These are phyloP conservation scores for Laupala kohalensis DNA, from an alignment of 1,140 invertebrate species.

Conservation along the genomic window DNA sequence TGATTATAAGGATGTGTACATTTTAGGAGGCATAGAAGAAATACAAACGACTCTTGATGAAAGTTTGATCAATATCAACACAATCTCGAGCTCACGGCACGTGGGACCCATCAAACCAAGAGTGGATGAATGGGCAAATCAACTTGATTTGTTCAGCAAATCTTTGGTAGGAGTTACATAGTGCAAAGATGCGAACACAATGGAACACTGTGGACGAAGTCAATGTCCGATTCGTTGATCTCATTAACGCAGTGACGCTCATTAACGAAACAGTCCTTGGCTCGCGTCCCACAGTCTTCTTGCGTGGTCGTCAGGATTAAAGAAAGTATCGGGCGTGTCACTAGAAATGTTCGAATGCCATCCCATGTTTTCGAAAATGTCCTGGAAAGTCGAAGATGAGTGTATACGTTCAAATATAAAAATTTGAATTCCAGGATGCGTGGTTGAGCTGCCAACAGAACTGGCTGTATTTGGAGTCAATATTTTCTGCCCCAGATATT, in stretches of 20 bases:
- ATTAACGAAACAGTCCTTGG: too few species aligned
- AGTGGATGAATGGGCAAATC: constrained; percentile 65
- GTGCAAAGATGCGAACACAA: too few species aligned
- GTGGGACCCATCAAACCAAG: constrained; percentile 65
- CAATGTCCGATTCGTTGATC: not conserved
- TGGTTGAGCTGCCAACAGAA: constrained; percentile 72
- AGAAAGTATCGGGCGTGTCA: too few species aligned
- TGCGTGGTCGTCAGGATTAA: too few species aligned
- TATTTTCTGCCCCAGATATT: constrained; percentile 80
- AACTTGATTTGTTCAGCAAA: constrained; percentile 58
- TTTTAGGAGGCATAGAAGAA: constrained; percentile 70
- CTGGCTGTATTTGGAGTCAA: constrained; percentile 77
- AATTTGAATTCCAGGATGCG: constrained; percentile 45
- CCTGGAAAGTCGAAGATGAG: too few species aligned
- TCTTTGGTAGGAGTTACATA: constrained; percentile 42
- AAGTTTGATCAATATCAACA: constrained; percentile 71
- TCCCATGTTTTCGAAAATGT: too few species aligned
- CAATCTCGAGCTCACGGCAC: constrained; percentile 68
- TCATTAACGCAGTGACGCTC: too few species aligned
- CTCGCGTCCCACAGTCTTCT: too few species aligned
- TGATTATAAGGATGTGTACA: constrained; percentile 66
- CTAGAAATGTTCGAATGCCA: too few species aligned
- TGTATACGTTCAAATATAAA: not conserved
- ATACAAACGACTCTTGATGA: constrained; percentile 69
- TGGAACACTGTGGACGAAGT: too few species aligned